phyloP scores from a whole-genome alignment of 2,888 invertebrate species.

The Rhingia rostrata region DNA sequence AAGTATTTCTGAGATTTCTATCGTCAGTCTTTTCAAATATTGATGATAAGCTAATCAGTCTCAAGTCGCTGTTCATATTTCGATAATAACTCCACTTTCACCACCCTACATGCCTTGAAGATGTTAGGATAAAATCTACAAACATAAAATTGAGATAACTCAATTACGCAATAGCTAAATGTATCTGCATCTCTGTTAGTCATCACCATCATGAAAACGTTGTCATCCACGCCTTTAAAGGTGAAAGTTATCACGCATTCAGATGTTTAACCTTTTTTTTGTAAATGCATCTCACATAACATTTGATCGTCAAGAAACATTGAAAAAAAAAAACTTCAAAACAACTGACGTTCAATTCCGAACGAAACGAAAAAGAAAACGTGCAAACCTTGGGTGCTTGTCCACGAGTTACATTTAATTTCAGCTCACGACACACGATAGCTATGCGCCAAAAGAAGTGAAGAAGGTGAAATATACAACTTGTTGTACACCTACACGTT shows the following conservation, averaged over 20 bases:
- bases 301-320: conserved; percentile 29
- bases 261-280: conserved; percentile 7
- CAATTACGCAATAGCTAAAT: conserved; percentile 23
- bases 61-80: no score
- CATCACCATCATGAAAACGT: conserved; percentile 22
- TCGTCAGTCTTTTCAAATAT: no score
- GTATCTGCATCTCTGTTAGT: conserved; percentile 43
- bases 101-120: no score
- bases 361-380: conserved; percentile 25
- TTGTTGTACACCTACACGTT: conserved; percentile 32
- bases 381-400: conserved; percentile 48
- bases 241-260: conserved; percentile 63
- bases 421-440: conserved; percentile 57
- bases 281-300: conserved; percentile 52
- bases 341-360: conserved; percentile 21
- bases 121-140: no score
- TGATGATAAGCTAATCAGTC: no score
- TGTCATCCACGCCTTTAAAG: conserved; percentile 49
- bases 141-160: no score
- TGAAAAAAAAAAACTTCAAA: conserved; percentile 7
- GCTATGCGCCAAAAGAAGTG: conserved; percentile 28
- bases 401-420: conserved; percentile 31
- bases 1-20: no score
- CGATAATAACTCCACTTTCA: no score
- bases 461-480: conserved; percentile 22